These are phyloP conservation scores for Barnardius zonarius DNA, from an alignment of 2,113 vertebrate species.

Conservation along the genomic window DNA sequence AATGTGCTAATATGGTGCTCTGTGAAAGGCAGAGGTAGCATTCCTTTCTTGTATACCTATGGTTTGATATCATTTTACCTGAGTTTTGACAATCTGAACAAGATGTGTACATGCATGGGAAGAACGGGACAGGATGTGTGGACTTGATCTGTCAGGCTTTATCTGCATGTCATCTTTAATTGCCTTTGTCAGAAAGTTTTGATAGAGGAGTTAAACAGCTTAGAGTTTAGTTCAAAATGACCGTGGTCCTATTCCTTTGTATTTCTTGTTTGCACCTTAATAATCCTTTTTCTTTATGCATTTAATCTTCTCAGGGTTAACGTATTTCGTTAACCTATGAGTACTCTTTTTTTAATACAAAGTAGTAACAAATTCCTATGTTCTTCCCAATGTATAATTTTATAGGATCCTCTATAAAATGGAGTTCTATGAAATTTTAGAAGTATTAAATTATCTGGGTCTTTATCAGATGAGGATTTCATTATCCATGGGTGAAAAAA, in stretches of 20 bases:
- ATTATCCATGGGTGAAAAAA: neutral
- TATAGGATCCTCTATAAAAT: neutral
- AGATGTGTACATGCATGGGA: neutral
- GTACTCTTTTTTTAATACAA: neutral
- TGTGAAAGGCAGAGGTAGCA: neutral
- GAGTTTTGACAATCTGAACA: neutral
- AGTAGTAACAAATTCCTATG: neutral
- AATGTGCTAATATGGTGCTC: neutral
- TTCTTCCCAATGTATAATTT: neutral
- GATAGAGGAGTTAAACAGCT: neutral
- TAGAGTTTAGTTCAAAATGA: neutral
- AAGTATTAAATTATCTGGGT: neutral
- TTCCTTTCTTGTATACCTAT: neutral
- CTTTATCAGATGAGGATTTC: neutral
- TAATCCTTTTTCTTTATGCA: neutral
- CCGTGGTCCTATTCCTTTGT: neutral
- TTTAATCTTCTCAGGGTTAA: neutral
- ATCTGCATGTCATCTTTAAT: neutral
- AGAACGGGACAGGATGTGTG: neutral
- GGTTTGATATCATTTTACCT: neutral
- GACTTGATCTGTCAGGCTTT: neutral
- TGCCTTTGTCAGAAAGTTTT: neutral
- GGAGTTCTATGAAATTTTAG: neutral
- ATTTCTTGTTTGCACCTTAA: neutral
- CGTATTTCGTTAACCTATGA: neutral